Evolutionary conservation across 2,113 vertebrate species (phyloP).

Genomic region (Panurus biarmicus): DNA sequence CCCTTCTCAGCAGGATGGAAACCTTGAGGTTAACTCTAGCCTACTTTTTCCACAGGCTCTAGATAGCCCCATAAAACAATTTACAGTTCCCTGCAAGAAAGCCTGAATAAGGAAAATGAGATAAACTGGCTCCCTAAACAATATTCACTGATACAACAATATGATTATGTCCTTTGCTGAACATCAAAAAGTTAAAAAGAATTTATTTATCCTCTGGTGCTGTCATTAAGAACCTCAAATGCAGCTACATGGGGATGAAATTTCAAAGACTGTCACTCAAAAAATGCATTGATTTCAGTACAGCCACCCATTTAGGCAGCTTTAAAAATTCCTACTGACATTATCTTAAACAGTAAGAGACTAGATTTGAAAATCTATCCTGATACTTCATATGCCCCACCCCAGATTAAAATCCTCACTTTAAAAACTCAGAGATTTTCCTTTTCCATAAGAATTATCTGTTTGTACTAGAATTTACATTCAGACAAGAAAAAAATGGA

Average conservation of each 20-base stretch:
- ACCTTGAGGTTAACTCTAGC: background rate
- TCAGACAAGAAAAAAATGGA: background rate
- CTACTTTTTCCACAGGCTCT: background rate
- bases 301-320: background rate
- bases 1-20: background rate
- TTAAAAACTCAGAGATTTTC: background rate
- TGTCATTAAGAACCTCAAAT: background rate
- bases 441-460: background rate
- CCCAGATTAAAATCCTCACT: background rate
- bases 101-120: background rate
- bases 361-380: background rate
- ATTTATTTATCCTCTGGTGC: background rate
- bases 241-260: background rate
- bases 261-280: background rate
- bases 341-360: background rate
- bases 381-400: background rate
- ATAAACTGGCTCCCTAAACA: background rate
- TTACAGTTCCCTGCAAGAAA: background rate
- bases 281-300: background rate
- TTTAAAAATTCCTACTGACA: background rate
- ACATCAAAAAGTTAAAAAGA: background rate
- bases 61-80: background rate
- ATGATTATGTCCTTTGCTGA: background rate
- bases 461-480: background rate
- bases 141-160: background rate